Percentiles rank a stretch among this genome's conserved stretches.
phyloP scores from a whole-genome alignment of 1,140 invertebrate species.

The Teleopsis dalmanni region DNA sequence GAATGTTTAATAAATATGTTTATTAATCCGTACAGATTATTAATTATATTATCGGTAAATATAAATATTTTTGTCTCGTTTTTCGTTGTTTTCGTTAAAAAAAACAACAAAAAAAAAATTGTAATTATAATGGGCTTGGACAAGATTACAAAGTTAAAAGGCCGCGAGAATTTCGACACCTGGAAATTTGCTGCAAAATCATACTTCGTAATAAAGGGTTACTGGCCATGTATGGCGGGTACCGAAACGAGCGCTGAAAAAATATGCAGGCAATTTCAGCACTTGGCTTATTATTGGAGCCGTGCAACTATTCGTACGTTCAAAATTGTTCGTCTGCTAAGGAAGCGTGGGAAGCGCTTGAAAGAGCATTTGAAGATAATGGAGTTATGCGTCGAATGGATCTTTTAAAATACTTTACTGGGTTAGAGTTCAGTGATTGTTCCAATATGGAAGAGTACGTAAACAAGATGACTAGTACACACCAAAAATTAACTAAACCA shows the following conservation, averaged over 20 bases:
- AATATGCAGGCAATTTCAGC: neutral
- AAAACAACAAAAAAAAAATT: too few species aligned
- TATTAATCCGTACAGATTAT: too few species aligned
- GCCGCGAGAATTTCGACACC: too few species aligned
- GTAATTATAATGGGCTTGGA: too few species aligned
- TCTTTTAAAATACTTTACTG: neutral
- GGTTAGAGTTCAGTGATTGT: neutral
- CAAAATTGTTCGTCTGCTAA: neutral
- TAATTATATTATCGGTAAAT: too few species aligned
- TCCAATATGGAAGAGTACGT: neutral
- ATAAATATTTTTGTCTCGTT: too few species aligned
- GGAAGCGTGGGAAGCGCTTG: neutral
- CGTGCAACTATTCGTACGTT: neutral
- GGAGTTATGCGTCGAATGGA: neutral
- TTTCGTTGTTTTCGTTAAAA: too few species aligned
- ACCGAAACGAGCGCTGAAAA: neutral
- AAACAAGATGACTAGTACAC: neutral
- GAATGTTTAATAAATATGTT: too few species aligned
- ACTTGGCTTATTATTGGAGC: neutral
- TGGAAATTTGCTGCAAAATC: too few species aligned
- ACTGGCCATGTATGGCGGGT: neutral
- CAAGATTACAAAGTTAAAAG: too few species aligned
- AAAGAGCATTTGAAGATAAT: neutral
- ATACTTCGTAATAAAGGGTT: neutral
- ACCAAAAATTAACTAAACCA: too few species aligned